A percentile compares a stretch with the other conserved stretches of the same genome.
Evolutionary conservation across 2,888 invertebrate genomes (phyloP).

Genomic region (Acanthopleura granulata): DNA sequence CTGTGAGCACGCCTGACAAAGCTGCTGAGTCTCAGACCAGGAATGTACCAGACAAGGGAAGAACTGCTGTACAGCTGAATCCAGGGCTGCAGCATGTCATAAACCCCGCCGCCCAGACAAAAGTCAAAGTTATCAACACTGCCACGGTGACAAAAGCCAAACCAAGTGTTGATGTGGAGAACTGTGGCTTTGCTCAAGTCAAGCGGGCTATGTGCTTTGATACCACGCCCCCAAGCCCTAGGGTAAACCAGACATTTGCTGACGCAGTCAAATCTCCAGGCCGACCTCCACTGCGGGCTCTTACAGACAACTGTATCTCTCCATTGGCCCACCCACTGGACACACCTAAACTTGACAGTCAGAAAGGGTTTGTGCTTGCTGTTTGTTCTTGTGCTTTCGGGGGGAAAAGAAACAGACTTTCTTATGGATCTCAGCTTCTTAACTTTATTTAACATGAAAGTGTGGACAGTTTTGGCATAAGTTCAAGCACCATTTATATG

Average conservation of each 20-base stretch:
- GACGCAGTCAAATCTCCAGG: constrained; percentile 15
- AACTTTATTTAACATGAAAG: too few species aligned
- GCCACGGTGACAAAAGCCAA: neutral
- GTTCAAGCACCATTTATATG: too few species aligned
- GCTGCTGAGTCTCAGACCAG: neutral
- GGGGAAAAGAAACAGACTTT: too few species aligned
- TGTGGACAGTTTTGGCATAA: too few species aligned
- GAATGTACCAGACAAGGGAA: neutral
- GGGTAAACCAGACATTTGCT: neutral
- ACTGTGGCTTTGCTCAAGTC: neutral
- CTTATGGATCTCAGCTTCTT: too few species aligned
- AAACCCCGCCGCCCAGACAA: too few species aligned
- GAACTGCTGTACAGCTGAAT: neutral
- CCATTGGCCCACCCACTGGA: neutral
- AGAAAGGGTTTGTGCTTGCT: neutral
- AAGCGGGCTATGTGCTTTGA: neutral
- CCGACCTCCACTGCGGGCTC: neutral
- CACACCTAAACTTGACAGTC: neutral
- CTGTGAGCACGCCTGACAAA: neutral
- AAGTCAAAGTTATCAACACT: too few species aligned
- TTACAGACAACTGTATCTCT: constrained; percentile 9
- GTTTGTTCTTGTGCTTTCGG: too few species aligned
- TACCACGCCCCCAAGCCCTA: neutral
- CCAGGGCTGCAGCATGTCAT: too few species aligned
- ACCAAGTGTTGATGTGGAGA: neutral